A percentile compares a stretch with the other conserved stretches of the same genome.
phyloP scores from a whole-genome alignment of 2,113 vertebrate species.

The Tiliqua scincoides region DNA sequence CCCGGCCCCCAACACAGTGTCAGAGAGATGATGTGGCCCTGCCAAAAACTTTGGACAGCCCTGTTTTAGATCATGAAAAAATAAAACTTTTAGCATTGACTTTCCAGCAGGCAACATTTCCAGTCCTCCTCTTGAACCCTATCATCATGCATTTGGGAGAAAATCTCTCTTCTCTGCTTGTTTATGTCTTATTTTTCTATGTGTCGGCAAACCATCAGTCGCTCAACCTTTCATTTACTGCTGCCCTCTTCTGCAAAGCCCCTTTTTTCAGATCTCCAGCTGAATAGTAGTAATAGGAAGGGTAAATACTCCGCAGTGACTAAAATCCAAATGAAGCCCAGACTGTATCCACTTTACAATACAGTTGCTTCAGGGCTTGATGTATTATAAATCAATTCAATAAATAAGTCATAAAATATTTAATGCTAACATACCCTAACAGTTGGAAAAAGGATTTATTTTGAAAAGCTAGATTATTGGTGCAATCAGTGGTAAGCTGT shows the following conservation, averaged over 20 bases:
- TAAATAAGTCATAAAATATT: background rate
- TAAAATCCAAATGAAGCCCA: slow-evolving; percentile 3
- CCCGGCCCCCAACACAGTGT: too few relatives aligned
- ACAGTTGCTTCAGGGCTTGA: background rate
- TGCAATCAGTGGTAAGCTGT: background rate
- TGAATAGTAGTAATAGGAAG: background rate
- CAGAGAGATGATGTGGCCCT: too few relatives aligned
- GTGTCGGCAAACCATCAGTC: background rate
- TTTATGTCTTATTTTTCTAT: background rate
- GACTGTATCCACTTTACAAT: background rate
- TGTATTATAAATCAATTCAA: background rate
- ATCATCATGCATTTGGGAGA: background rate
- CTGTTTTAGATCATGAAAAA: background rate
- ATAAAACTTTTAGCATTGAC: background rate
- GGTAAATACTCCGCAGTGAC: background rate
- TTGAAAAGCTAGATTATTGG: background rate
- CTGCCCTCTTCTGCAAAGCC: slow-evolving; percentile 12
- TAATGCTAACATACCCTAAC: background rate
- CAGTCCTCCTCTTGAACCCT: background rate
- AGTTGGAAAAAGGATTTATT: background rate
- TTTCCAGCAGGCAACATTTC: background rate
- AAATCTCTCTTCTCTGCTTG: background rate
- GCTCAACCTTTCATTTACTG: background rate
- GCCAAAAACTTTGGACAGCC: too few relatives aligned
- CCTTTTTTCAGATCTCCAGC: background rate